These are phyloP conservation scores for Agrochola lota DNA, from an alignment of 2,888 invertebrate genomes.

Conservation along the genomic window DNA sequence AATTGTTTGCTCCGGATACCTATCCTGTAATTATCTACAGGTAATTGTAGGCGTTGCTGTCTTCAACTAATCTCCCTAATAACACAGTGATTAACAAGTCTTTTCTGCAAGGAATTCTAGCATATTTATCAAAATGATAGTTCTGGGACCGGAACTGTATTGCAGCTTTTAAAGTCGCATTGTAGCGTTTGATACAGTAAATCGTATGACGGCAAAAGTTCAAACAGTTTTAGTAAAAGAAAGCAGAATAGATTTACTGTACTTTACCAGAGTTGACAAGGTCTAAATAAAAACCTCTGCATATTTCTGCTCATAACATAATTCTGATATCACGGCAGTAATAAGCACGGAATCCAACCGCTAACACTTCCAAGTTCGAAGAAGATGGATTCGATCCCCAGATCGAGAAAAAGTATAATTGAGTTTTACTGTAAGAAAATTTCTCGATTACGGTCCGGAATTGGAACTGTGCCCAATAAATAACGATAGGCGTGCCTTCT, in stretches of 20 bases:
- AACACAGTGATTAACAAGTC: background rate
- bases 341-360: constrained; percentile 19
- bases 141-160: no score
- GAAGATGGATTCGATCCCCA: constrained; percentile 32
- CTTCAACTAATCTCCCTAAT: background rate
- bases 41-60: constrained; percentile 1
- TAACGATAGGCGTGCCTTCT: constrained; percentile 64
- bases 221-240: background rate
- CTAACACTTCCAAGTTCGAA: constrained; percentile 23
- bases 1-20: constrained; percentile 9
- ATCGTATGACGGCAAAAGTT: no score
- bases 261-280: background rate
- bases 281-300: background rate
- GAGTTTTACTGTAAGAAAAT: constrained; percentile 62
- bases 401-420: constrained; percentile 60
- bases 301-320: constrained; percentile 12
- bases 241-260: background rate
- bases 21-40: background rate
- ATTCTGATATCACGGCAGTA: constrained; percentile 20
- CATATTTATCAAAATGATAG: background rate
- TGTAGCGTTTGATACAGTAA: background rate
- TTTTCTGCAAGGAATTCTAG: background rate
- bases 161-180: background rate
- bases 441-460: constrained; percentile 59
- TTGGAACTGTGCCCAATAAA: constrained; percentile 65